phyloP scores from a whole-genome alignment of 2,113 vertebrate species.

The Clarias gariepinus region DNA sequence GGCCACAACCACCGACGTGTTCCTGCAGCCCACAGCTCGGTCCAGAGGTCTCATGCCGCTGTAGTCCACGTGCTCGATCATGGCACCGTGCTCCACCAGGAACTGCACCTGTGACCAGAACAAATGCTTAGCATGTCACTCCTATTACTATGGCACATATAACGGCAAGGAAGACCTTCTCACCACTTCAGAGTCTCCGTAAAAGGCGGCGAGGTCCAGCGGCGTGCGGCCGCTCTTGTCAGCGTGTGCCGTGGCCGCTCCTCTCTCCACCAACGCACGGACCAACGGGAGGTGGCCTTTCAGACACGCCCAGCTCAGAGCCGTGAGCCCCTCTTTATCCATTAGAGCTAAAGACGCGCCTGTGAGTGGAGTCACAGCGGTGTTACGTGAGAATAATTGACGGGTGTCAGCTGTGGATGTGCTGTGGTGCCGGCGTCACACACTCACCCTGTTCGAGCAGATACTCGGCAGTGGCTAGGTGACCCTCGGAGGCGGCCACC shows the following conservation, averaged over 20 bases:
- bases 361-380: slow-evolving; percentile 53
- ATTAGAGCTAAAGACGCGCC: slow-evolving; percentile 89
- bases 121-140: neutral
- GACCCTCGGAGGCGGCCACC: slow-evolving; percentile 94
- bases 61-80: slow-evolving; percentile 91
- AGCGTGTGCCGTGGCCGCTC: slow-evolving; percentile 85
- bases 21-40: slow-evolving; percentile 86
- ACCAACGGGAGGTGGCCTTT: slow-evolving; percentile 91
- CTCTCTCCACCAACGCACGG: slow-evolving; percentile 84
- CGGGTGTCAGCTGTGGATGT: neutral
- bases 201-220: slow-evolving; percentile 91
- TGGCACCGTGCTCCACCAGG: slow-evolving; percentile 86
- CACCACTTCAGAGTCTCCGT: slow-evolving; percentile 95
- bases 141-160: neutral
- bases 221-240: slow-evolving; percentile 95
- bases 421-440: neutral
- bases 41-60: slow-evolving; percentile 88
- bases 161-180: slow-evolving; percentile 56
- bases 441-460: slow-evolving; percentile 88
- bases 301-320: slow-evolving; percentile 95
- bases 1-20: slow-evolving; percentile 87
- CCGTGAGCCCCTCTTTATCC: slow-evolving; percentile 92
- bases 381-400: neutral
- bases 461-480: slow-evolving; percentile 85
- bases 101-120: slow-evolving; percentile 78